Conservation (phyloP, 2,113 vertebrate species). For the Boulengeromyrus knoepffleri region DNA sequence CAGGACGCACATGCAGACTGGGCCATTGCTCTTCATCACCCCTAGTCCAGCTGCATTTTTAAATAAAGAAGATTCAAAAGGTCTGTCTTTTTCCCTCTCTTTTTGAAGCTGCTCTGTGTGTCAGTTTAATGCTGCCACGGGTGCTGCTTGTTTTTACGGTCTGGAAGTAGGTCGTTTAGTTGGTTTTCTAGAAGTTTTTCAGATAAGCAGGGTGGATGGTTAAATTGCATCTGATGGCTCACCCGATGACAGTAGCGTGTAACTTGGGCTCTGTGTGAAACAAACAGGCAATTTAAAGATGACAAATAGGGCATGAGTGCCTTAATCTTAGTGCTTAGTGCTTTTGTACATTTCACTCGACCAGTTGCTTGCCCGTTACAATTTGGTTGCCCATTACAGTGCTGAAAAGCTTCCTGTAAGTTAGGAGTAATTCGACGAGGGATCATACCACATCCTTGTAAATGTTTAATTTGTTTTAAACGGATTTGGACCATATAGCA, state of each 20-base stretch:
- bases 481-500: slow-evolving; percentile 43
- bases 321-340: not conserved
- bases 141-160: not conserved
- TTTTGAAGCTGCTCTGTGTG: not conserved
- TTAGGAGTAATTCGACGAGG: slow-evolving; percentile 13
- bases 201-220: not conserved
- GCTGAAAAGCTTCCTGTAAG: slow-evolving; percentile 22
- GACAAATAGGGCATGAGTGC: not conserved
- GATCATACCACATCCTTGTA: slow-evolving; percentile 34
- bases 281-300: not conserved
- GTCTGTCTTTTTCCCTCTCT: not conserved
- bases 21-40: not conserved
- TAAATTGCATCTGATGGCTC: not conserved
- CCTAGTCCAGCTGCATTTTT: not conserved
- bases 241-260: not conserved
- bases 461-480: slow-evolving; percentile 49
- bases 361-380: not conserved
- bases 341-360: not conserved
- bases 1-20: not conserved
- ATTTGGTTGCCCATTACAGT: too few relatives aligned
- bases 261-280: not conserved
- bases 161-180: not conserved
- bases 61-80: not conserved
- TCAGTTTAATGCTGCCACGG: not conserved
- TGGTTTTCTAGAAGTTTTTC: not conserved